These are phyloP conservation scores for Megalurothrips usitatus DNA, from an alignment of 2,888 invertebrate species.

Conservation along the genomic window DNA sequence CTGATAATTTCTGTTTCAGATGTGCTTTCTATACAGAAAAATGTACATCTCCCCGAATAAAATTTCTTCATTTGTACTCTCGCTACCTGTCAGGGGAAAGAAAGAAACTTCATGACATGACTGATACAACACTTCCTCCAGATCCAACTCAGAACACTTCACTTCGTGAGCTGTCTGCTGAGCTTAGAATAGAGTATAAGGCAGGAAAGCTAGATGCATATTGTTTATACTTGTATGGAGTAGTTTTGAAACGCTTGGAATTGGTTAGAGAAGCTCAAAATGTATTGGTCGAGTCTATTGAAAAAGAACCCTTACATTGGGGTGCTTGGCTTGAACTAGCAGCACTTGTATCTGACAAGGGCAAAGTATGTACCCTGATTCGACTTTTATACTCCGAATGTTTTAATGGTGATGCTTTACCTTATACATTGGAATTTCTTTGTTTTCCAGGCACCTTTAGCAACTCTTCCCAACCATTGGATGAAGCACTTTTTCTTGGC, in stretches of 20 bases:
- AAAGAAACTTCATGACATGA: constrained; percentile 78
- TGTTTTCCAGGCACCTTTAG: not conserved
- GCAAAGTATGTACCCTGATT: constrained; percentile 51
- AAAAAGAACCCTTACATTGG: constrained; percentile 83
- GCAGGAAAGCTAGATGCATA: constrained; percentile 76
- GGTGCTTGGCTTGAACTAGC: constrained; percentile 92
- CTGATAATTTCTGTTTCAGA: constrained; percentile 46
- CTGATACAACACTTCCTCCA: constrained; percentile 58
- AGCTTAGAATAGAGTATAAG: constrained; percentile 55
- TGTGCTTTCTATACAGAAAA: constrained; percentile 74
- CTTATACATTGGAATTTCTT: constrained; percentile 38
- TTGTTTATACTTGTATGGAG: constrained; percentile 81
- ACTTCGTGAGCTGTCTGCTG: constrained; percentile 54
- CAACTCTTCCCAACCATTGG: constrained; percentile 76
- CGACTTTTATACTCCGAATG: constrained; percentile 44
- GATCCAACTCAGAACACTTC: constrained; percentile 52
- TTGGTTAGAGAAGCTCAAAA: constrained; percentile 72
- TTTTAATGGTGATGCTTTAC: no score
- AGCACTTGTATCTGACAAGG: constrained; percentile 74
- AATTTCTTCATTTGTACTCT: constrained; percentile 81
- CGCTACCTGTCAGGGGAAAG: constrained; percentile 86
- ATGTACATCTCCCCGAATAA: constrained; percentile 63
- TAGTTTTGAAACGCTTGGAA: constrained; percentile 83
- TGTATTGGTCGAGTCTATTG: constrained; percentile 72
- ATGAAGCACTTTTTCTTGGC: constrained; percentile 89